These are phyloP conservation scores for Corbicula japonica DNA, from an alignment of 2,888 invertebrate species.

Conservation along the genomic window DNA sequence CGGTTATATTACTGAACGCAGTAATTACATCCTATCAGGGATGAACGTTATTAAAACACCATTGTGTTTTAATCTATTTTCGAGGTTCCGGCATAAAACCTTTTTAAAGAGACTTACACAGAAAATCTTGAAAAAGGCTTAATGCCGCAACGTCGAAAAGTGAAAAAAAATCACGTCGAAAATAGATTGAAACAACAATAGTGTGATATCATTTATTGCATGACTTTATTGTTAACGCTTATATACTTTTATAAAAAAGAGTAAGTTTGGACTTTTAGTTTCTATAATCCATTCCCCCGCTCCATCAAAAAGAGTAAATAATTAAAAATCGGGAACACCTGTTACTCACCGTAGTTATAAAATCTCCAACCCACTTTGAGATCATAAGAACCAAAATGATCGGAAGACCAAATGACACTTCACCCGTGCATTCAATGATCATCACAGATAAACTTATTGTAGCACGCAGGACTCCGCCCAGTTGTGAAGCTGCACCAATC, in stretches of 20 bases:
- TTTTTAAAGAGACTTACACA: too few relatives aligned
- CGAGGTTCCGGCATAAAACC: too few relatives aligned
- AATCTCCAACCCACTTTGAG: slow-evolving; percentile 99
- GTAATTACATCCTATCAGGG: too few relatives aligned
- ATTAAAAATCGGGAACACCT: not conserved
- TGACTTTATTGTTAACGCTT: not conserved
- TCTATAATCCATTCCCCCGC: not conserved
- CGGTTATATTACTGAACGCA: too few relatives aligned
- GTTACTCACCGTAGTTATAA: slow-evolving; percentile 94
- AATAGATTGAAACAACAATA: not conserved
- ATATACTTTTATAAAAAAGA: not conserved
- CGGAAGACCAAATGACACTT: slow-evolving; percentile 97
- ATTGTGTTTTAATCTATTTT: too few relatives aligned
- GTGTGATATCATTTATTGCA: not conserved
- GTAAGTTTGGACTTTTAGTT: not conserved
- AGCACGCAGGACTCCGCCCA: slow-evolving; percentile 97
- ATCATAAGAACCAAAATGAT: slow-evolving; percentile 97
- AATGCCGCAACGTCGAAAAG: too few relatives aligned
- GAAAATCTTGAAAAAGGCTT: too few relatives aligned
- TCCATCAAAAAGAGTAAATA: not conserved
- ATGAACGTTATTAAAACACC: too few relatives aligned
- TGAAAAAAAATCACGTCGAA: not conserved
- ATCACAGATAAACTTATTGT: slow-evolving; percentile 99
- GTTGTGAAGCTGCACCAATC: slow-evolving; percentile 92
- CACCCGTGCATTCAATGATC: slow-evolving; percentile 98